Evolutionary conservation across 2,797 vertebrate genomes (phyloP), one percentile per base, ranked within the genome.

Genomic region (Lemur catta): DNA sequence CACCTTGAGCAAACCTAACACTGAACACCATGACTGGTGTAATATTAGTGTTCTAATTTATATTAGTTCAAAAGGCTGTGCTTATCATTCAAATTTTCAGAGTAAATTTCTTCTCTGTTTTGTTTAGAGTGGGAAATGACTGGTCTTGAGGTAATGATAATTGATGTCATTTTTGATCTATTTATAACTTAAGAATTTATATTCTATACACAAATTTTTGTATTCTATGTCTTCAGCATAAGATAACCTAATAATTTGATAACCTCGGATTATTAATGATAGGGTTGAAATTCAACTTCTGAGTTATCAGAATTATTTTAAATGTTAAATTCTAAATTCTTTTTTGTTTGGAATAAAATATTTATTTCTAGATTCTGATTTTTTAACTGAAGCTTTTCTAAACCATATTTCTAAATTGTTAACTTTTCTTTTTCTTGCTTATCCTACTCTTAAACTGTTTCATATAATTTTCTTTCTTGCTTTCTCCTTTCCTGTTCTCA

Each of bases 401-500:
- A 59, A 78, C 20, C 12, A 17, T 33, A 7, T 4, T 59, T 78
- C 97, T 18, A 96, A 96, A 88, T 72, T 95, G 89, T 96, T 92
- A 28, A 93, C 94, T 85, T 97, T 91, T 97, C 20, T 97, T 81
- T 98, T 57, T 97, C 84, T 26, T 74, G 14, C 61, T 96, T 55
- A 95, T 97, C 71, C 87, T 97, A 41, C 96, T 87, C 86, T 95
- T 2, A 90, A 78, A 94, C 96, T 96, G 24, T 87, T 84, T 90
- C 33, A 75, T 35, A 13, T 63, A 43, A 33, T 59, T 61, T 33
- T 82, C 71, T 74, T 74, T 87, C 84, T 96, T 96, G 35, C 90
- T 92, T 74, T 97, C 96, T 92, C 93, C 85, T 91, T 97, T 8
- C 96, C 76, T 97, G 95, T 96, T 97, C 94, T 97, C 9, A n/a